Evolutionary conservation across 2,888 invertebrate genomes (phyloP).

Genomic region (Himalopsyche japonica): DNA sequence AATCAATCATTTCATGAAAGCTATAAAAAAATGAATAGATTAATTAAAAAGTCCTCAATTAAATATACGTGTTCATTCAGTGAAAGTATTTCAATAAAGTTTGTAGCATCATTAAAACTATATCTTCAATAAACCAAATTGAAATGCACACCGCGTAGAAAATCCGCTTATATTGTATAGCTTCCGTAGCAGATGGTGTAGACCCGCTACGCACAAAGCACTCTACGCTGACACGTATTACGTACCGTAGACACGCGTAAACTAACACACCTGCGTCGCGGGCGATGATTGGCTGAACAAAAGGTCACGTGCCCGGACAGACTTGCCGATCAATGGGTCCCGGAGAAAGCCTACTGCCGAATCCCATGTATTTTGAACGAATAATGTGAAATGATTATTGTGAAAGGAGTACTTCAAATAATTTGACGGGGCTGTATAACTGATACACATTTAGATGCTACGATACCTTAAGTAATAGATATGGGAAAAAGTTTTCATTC

Average conservation of each 20-base stretch:
- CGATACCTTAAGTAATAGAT: no score
- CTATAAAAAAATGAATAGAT: no score
- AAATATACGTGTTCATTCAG: neutral
- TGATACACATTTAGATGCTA: neutral
- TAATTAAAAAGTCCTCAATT: no score
- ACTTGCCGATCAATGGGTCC: slow-evolving; percentile 31
- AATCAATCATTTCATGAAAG: no score
- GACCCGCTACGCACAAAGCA: neutral
- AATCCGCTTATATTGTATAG: neutral
- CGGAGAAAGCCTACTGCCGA: neutral
- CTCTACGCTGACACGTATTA: slow-evolving; percentile 4
- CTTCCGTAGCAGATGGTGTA: neutral
- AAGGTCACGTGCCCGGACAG: slow-evolving; percentile 30
- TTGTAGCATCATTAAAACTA: neutral
- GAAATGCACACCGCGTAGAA: neutral
- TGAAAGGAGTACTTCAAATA: neutral
- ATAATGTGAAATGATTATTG: neutral
- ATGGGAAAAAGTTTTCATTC: no score
- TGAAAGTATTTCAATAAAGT: neutral
- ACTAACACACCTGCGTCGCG: slow-evolving; percentile 23
- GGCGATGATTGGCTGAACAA: slow-evolving; percentile 36
- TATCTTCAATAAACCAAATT: neutral
- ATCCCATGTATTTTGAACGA: neutral
- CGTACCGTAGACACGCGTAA: neutral
- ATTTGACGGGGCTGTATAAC: neutral